These are phyloP conservation scores for Athalia circularis DNA, from an alignment of 2,888 invertebrate genomes.

Conservation along the genomic window DNA sequence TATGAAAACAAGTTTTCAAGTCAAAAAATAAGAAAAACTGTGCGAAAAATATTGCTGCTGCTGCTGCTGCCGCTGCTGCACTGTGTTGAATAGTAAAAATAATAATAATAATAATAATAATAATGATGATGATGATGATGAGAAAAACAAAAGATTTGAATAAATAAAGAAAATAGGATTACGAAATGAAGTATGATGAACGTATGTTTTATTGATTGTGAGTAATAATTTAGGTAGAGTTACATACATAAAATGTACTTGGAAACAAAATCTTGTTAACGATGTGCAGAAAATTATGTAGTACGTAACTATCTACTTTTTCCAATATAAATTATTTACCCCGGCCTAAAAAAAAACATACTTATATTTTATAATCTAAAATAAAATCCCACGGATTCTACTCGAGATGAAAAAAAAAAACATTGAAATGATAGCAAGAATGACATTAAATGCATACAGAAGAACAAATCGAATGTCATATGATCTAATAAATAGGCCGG, in stretches of 20 bases:
- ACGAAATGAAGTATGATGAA: slow-evolving; percentile 46
- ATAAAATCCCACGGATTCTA: slow-evolving; percentile 2
- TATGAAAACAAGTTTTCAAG: slow-evolving; percentile 33
- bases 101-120: slow-evolving; percentile 51
- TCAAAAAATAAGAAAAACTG: slow-evolving; percentile 9
- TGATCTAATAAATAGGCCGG: background rate
- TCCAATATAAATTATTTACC: slow-evolving; percentile 60
- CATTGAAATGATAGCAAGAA: background rate
- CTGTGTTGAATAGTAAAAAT: slow-evolving; percentile 47
- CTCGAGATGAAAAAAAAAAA: slow-evolving; percentile 42
- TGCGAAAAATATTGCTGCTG: slow-evolving; percentile 8
- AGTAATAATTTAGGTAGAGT: background rate
- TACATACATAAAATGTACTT: slow-evolving; percentile 57
- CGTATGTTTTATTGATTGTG: background rate
- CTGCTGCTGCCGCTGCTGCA: background rate
- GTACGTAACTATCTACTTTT: no score
- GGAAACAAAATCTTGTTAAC: slow-evolving; percentile 48
- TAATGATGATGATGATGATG: slow-evolving; percentile 56
- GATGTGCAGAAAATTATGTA: no score
- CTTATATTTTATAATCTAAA: slow-evolving; percentile 52
- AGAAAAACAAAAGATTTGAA: slow-evolving; percentile 51
- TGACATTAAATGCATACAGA: background rate
- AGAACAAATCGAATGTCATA: background rate
- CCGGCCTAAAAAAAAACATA: slow-evolving; percentile 61
- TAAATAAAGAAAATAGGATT: slow-evolving; percentile 55